phyloP scores from a whole-genome alignment of 2,888 invertebrate species.

The Glaucopsyche alexis region DNA sequence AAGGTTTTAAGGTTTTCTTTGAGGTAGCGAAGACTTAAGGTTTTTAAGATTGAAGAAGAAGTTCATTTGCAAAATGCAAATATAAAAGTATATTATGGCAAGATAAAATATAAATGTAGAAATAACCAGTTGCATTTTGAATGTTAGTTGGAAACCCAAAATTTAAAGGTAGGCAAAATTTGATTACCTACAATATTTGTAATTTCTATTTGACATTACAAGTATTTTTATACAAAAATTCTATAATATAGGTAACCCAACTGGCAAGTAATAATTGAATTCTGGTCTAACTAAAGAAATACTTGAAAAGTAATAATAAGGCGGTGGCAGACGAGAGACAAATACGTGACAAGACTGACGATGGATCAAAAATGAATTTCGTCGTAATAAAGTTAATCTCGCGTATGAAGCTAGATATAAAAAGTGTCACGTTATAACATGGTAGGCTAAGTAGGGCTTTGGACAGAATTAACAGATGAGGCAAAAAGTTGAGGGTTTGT shows the following conservation, averaged over 20 bases:
- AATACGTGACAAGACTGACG: conserved; percentile 66
- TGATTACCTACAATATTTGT: too few relatives aligned
- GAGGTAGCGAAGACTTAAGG: not conserved
- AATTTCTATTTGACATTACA: too few relatives aligned
- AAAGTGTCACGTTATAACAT: not conserved
- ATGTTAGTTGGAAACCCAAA: too few relatives aligned
- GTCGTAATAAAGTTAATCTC: conserved; percentile 64
- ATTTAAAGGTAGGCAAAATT: too few relatives aligned
- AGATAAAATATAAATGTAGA: too few relatives aligned
- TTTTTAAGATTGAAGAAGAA: not conserved
- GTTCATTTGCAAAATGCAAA: not conserved
- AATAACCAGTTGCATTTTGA: too few relatives aligned
- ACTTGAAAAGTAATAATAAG: conserved; percentile 69
- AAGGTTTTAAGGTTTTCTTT: not conserved
- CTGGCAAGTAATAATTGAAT: conserved; percentile 10
- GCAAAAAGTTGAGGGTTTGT: not conserved
- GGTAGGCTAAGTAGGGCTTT: not conserved
- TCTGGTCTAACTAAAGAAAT: conserved; percentile 46
- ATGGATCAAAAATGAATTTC: conserved; percentile 47
- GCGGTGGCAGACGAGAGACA: conserved; percentile 66
- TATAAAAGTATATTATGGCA: too few relatives aligned
- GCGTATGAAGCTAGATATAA: conserved; percentile 36
- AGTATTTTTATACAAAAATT: too few relatives aligned
- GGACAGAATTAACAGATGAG: not conserved
- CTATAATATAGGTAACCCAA: not conserved